Evolutionary conservation across 2,113 vertebrate genomes (phyloP).

Genomic region (Cheilinus undulatus): DNA sequence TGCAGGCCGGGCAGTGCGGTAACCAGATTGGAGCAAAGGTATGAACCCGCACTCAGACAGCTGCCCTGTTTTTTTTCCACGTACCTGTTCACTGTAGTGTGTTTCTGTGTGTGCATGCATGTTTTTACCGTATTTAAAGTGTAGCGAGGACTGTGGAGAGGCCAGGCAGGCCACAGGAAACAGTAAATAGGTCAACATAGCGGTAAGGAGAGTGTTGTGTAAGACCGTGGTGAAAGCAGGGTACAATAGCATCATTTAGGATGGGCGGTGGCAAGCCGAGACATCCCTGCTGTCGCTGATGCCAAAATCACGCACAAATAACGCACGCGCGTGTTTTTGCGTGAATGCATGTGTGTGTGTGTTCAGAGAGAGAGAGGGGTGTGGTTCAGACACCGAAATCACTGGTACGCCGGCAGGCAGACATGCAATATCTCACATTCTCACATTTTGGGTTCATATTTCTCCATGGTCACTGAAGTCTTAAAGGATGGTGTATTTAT

Average conservation of each 20-base stretch:
- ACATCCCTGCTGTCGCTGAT: slow-evolving; percentile 45
- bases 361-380: slow-evolving; percentile 32
- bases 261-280: slow-evolving; percentile 67
- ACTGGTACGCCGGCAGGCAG: slow-evolving; percentile 9
- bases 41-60: neutral
- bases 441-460: neutral
- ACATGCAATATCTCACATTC: neutral
- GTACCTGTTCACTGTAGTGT: neutral
- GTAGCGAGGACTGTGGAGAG: neutral
- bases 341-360: slow-evolving; percentile 7
- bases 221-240: slow-evolving; percentile 6
- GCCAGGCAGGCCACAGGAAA: slow-evolving; percentile 9
- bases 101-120: neutral
- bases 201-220: slow-evolving; percentile 17
- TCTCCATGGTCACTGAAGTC: neutral
- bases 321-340: neutral
- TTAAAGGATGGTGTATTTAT: neutral
- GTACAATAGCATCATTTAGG: slow-evolving; percentile 51
- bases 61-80: too few relatives aligned
- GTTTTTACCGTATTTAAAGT: neutral
- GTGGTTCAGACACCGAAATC: slow-evolving; percentile 49
- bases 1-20: slow-evolving; percentile 79
- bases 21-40: slow-evolving; percentile 81
- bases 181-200: slow-evolving; percentile 38
- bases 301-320: slow-evolving; percentile 12